Evolutionary conservation across 1,140 invertebrate species (phyloP), one percentile per base, ranked within the genome.

Genomic region (Coenobita brevimanus): DNA sequence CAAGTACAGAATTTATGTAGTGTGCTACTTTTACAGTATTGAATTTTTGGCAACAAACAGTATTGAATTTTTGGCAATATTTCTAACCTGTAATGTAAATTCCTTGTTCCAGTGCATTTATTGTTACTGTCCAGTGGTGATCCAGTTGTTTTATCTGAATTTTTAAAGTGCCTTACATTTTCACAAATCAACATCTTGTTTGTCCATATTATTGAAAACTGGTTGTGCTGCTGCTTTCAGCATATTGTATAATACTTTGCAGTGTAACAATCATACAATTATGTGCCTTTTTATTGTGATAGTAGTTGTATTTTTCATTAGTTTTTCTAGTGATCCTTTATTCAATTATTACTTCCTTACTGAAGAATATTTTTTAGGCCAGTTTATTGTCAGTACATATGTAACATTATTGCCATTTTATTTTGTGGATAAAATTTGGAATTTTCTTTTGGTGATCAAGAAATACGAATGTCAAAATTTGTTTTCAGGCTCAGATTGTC

Each of bases 231-330:
- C 73, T 85, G 73, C 73, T 41, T 17, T 78, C 33, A 62, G 43
- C 82, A 76, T 2, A n/a, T 64, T 60, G 6, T 73, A 57, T 87
- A 41, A 76, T 46, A 71, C 67, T 79, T 69, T 87, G 76, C 85
- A 87, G 80, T 87, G 50, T 80, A 80, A 87, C 76, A 87, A 87
- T 87, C 84, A 85, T 87, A 73, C 64, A 87, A 80, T 80, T 67
- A 73, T 64, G 85, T 87, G 85, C 85, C 85, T 87, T 87, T 80
- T 85, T 79, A 80, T 87, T 87, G 85, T 87, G 85, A 87, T 87
- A 87, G 76, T 87, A 87, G 85, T 87, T 87, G 36, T 87, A 87
- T 79, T 64, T 30, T 62, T 36, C 41, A 64, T 80, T 27, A 60
- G 75, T 41, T 83, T 84, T n/a, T 84, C 69, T 75, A 60, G 50